A percentile compares a stretch with the other conserved stretches of the same genome.
Conservation (phyloP, 2,113 vertebrate species). For the Dryoscopus gambensis region DNA sequence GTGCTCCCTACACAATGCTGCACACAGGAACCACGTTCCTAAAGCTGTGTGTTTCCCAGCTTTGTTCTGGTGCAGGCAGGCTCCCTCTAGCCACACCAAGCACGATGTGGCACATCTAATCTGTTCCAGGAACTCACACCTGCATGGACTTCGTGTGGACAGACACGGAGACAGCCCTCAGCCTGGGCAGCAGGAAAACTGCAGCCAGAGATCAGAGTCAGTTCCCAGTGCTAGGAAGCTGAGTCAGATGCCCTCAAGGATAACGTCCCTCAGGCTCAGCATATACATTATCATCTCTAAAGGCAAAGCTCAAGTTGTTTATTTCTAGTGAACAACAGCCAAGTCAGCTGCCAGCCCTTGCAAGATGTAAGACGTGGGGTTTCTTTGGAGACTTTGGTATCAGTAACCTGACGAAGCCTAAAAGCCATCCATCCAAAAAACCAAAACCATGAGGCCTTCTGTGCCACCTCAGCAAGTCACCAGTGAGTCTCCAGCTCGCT, state of each 20-base stretch:
- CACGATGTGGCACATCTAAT: not conserved
- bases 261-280: not conserved
- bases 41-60: not conserved
- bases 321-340: not conserved
- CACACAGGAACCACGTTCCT: fast-evolving
- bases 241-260: not conserved
- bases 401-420: not conserved
- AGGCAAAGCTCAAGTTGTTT: not conserved
- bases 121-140: not conserved
- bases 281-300: not conserved
- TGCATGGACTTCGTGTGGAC: not conserved
- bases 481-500: not conserved
- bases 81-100: not conserved
- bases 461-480: not conserved
- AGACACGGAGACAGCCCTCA: not conserved
- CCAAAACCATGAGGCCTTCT: not conserved
- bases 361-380: not conserved
- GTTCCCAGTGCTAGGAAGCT: not conserved
- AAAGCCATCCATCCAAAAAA: not conserved
- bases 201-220: not conserved
- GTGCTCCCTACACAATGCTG: not conserved
- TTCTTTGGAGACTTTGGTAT: not conserved
- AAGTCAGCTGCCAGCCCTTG: not conserved
- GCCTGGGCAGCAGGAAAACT: not conserved
- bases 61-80: not conserved